These are phyloP conservation scores for Hemitrygon akajei DNA, from an alignment of 2,797 vertebrate genomes.

Conservation along the genomic window DNA sequence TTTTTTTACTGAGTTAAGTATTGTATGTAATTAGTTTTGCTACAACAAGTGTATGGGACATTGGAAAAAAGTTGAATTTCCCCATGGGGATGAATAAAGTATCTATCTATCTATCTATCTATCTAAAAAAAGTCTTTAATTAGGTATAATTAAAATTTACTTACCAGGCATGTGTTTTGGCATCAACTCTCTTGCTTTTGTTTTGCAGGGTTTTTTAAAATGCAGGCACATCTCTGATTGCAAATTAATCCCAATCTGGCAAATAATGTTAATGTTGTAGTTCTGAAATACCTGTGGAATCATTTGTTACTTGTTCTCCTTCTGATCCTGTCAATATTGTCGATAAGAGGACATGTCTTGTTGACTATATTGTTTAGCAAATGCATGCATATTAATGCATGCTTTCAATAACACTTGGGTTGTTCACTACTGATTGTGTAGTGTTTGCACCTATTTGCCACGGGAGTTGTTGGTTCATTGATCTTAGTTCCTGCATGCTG, in stretches of 20 bases:
- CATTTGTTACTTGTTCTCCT: not conserved
- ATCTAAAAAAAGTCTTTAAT: too few relatives aligned
- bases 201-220: not conserved
- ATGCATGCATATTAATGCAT: not conserved
- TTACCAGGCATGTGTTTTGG: not conserved
- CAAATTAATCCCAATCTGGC: not conserved
- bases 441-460: not conserved
- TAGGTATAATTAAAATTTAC: not conserved
- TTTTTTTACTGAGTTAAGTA: too few relatives aligned
- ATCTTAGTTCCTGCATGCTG: not conserved
- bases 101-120: too few relatives aligned
- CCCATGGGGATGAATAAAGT: too few relatives aligned
- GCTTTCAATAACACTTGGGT: not conserved
- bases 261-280: not conserved
- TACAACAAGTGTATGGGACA: too few relatives aligned
- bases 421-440: not conserved
- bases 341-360: not conserved
- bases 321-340: not conserved
- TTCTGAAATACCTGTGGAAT: not conserved
- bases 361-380: not conserved
- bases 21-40: too few relatives aligned
- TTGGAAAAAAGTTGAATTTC: too few relatives aligned
- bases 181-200: not conserved
- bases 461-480: not conserved
- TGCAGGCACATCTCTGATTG: not conserved